Evolutionary conservation across 2,888 invertebrate genomes (phyloP), one percentile per base, ranked within the genome.

Genomic region (Augiades crinisus): DNA sequence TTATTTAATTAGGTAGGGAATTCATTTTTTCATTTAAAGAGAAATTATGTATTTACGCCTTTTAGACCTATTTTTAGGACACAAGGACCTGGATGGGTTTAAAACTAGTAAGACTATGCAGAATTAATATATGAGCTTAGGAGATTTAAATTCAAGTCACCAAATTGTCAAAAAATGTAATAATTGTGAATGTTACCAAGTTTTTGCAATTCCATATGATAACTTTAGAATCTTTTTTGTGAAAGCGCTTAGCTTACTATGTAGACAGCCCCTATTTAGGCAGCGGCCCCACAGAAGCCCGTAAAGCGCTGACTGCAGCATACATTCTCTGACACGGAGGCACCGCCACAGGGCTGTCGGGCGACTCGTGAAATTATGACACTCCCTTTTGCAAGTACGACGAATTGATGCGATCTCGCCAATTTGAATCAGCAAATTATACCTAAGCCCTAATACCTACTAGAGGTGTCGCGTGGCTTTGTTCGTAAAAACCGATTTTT

Each of bases 241-340:
- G 30, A 5, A 30, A 30, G 5, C 30, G 12, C 2, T 30, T 12
- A 30, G 12, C 12, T 27, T 14, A 16, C 30, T 27, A 27, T 12
- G 27, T 12, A 27, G 30, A 8, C 14, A 10, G 33, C 31, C 47
- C 22, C 22, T 14, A 19, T 30, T 10, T 2, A 30, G 47, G 68
- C 72, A 61, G 65, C 67, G 75, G 33, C 16, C 40, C 41, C 77
- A 16, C 14, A 74, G 80, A 81, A 84, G 77, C 81, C 83, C 81
- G 70, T 77, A 82, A 84, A 85, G 80, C 84, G 86, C 86, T 84
- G 84, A 84, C 84, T 68, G 73, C 72, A 72, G 76, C 78, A 78
- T 69, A 78, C 82, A 78, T 84, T 81, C 21, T 31, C 17, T 43
- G 7, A 5, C 21, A 14, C 22, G 47, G 21, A 31, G 36, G 31